Conservation (phyloP, 2,113 vertebrate species). For the Chrysemys picta region DNA sequence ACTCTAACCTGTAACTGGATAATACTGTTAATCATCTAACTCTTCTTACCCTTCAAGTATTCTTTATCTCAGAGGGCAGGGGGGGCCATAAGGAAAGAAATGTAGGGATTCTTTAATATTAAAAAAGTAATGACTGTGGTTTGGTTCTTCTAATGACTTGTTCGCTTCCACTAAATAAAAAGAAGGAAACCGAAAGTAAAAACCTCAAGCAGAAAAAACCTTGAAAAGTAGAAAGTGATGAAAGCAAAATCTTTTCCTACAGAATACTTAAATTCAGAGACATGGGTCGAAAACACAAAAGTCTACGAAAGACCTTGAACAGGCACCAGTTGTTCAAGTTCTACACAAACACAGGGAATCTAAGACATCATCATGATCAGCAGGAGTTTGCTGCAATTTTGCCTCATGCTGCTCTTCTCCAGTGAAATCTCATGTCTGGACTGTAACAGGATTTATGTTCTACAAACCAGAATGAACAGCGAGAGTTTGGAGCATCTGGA, state of each 20-base stretch:
- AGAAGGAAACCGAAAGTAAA: slow-evolving; percentile 62
- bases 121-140: background rate
- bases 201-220: slow-evolving; percentile 55
- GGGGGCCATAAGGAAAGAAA: background rate
- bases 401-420: slow-evolving; percentile 21
- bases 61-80: background rate
- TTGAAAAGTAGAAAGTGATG: background rate
- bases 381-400: background rate
- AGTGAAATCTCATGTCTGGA: background rate
- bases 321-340: background rate
- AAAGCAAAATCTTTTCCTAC: background rate
- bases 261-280: background rate
- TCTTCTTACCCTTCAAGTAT: background rate
- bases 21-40: background rate
- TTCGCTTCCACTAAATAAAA: background rate
- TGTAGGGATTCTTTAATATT: background rate
- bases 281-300: background rate
- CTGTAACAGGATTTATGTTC: background rate
- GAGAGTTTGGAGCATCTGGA: slow-evolving; percentile 6
- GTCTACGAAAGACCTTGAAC: background rate
- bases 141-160: background rate
- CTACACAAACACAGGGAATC: background rate
- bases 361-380: slow-evolving; percentile 21
- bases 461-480: slow-evolving; percentile 1
- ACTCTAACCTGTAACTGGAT: background rate